Evolutionary conservation across 2,888 invertebrate species (phyloP).

Genomic region (Caenorhabditis macrosperma): DNA sequence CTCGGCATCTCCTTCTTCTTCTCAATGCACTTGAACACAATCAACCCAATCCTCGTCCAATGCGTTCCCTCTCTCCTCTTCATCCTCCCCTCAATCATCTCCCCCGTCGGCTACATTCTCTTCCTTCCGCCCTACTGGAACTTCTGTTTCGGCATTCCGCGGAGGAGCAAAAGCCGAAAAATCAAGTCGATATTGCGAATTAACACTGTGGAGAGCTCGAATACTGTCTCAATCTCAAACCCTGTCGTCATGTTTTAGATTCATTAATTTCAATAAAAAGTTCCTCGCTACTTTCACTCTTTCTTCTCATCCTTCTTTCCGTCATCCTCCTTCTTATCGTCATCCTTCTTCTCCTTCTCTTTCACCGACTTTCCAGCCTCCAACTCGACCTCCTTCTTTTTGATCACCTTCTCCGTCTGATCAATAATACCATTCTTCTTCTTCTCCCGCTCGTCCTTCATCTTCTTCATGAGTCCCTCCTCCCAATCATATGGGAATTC

Average conservation of each 20-base stretch:
- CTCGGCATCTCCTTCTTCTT: background rate
- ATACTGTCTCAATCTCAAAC: background rate
- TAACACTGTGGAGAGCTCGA: background rate
- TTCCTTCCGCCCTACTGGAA: slow-evolving; percentile 44
- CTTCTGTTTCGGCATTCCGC: slow-evolving; percentile 19
- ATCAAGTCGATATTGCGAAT: slow-evolving; percentile 12
- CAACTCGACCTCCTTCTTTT: slow-evolving; percentile 35
- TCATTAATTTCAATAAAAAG: too few relatives aligned
- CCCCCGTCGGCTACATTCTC: slow-evolving; percentile 30
- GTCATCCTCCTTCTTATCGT: slow-evolving; percentile 26
- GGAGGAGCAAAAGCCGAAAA: background rate
- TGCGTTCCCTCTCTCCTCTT: slow-evolving; percentile 3
- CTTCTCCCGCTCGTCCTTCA: slow-evolving; percentile 42
- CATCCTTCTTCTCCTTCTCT: slow-evolving; percentile 27
- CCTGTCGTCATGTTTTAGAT: slow-evolving; percentile 7
- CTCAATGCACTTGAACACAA: slow-evolving; percentile 5
- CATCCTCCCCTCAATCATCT: slow-evolving; percentile 15
- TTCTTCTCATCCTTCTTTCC: slow-evolving; percentile 29
- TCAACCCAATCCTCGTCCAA: slow-evolving; percentile 14
- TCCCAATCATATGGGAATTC: slow-evolving; percentile 61
- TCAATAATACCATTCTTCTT: slow-evolving; percentile 31
- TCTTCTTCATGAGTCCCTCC: slow-evolving; percentile 36
- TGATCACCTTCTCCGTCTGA: slow-evolving; percentile 28
- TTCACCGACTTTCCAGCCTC: slow-evolving; percentile 24
- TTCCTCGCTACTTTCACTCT: too few relatives aligned